phyloP scores from a whole-genome alignment of 1,140 invertebrate species.

The Hylaeus volcanicus region DNA sequence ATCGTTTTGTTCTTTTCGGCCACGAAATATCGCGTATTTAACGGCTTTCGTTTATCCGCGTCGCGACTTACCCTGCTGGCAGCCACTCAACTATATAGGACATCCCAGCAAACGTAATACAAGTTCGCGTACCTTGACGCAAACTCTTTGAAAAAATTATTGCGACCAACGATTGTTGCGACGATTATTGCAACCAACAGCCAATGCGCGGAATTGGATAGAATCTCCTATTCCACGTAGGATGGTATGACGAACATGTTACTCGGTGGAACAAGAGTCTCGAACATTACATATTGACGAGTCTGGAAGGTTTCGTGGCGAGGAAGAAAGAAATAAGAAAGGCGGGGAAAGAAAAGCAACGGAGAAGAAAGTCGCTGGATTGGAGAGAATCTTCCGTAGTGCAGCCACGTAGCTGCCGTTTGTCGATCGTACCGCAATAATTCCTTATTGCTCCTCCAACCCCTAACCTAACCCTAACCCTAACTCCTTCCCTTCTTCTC shows the following conservation, averaged over 20 bases:
- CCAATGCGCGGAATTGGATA: neutral
- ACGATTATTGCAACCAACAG: too few relatives aligned
- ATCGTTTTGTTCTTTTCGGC: slow-evolving; percentile 2
- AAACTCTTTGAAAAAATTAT: too few relatives aligned
- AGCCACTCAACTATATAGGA: slow-evolving; percentile 60
- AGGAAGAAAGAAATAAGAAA: slow-evolving; percentile 33
- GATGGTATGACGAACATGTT: slow-evolving; percentile 28
- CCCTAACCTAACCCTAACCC: slow-evolving; percentile 68
- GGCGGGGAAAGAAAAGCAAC: slow-evolving; percentile 40
- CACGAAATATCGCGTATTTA: slow-evolving; percentile 34
- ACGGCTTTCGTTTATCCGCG: slow-evolving; percentile 12
- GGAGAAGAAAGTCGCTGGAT: slow-evolving; percentile 51
- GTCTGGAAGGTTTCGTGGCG: slow-evolving; percentile 53
- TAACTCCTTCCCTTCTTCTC: slow-evolving; percentile 57
- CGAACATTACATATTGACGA: slow-evolving; percentile 75
- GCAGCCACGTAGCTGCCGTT: slow-evolving; percentile 79
- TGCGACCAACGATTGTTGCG: too few relatives aligned
- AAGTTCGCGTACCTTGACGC: too few relatives aligned
- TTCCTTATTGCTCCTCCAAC: slow-evolving; percentile 80
- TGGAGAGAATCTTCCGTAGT: slow-evolving; percentile 73
- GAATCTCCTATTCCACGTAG: slow-evolving; percentile 68
- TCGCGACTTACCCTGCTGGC: slow-evolving; percentile 12
- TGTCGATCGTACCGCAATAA: slow-evolving; percentile 81
- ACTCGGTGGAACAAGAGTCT: slow-evolving; percentile 29
- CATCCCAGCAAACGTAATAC: too few relatives aligned